A percentile compares a stretch with the other conserved stretches of the same genome.
Evolutionary conservation across 2,888 invertebrate genomes (phyloP).

Genomic region (Mesorhabditis sp.): DNA sequence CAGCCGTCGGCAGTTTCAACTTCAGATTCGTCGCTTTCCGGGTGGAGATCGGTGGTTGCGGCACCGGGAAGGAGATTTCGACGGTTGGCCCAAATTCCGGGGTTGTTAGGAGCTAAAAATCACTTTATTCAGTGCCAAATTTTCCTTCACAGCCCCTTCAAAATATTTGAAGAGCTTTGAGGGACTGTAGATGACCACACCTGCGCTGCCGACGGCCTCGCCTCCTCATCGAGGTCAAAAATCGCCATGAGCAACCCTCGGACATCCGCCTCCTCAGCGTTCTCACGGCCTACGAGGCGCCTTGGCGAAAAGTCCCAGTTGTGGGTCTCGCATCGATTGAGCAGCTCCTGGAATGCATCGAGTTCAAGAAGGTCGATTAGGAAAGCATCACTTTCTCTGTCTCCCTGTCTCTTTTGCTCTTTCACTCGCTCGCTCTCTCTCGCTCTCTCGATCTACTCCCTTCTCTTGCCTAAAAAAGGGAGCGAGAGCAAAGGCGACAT

Average conservation of each 20-base stretch:
- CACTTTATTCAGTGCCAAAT: not conserved
- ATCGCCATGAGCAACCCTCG: not conserved
- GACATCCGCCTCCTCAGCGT: too few species aligned
- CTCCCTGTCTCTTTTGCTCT: slow-evolving; percentile 7
- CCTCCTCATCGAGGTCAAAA: not conserved
- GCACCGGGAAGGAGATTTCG: not conserved
- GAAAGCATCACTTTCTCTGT: not conserved
- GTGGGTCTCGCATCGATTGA: not conserved
- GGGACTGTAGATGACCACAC: not conserved
- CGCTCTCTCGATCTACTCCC: slow-evolving; percentile 9
- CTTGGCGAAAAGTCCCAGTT: not conserved
- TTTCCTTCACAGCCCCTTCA: not conserved
- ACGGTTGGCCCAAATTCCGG: too few species aligned
- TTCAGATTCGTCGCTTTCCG: not conserved
- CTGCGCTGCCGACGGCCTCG: not conserved
- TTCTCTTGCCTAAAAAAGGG: not conserved
- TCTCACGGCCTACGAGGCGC: too few species aligned
- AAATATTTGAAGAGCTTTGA: not conserved
- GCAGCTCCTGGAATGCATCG: not conserved
- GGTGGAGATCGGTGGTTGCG: not conserved
- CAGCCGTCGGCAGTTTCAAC: not conserved
- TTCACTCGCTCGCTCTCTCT: slow-evolving; percentile 5
- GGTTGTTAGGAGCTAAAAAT: not conserved
- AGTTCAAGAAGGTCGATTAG: not conserved
- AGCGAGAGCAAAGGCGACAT: slow-evolving; percentile 7